Conservation (phyloP, 2,113 vertebrate genomes). For the Dipodomys spectabilis region DNA sequence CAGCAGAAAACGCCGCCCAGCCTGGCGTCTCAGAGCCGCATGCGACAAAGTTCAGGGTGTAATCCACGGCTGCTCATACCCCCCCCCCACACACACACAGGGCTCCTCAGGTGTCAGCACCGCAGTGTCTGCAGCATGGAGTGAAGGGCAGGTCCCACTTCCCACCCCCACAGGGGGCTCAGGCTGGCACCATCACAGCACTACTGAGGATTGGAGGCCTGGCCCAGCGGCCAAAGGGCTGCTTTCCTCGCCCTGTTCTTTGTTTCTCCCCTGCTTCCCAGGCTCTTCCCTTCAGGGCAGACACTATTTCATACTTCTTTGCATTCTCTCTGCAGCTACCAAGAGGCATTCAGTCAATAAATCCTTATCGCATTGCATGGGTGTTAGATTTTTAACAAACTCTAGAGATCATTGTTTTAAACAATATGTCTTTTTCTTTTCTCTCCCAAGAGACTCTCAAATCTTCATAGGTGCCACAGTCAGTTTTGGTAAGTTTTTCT, state of each 20-base stretch:
- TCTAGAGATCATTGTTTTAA: conserved; percentile 53
- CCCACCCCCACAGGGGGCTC: neutral
- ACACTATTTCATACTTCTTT: accelerated
- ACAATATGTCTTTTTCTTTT: conserved; percentile 4
- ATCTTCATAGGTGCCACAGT: neutral
- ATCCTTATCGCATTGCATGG: neutral
- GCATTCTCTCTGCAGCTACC: neutral
- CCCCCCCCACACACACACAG: neutral
- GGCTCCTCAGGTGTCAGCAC: accelerated
- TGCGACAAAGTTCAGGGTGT: neutral
- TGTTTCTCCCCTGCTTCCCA: too few species aligned
- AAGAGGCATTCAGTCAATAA: neutral
- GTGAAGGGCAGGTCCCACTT: too few species aligned
- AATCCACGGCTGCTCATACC: neutral
- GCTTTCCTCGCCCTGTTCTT: too few species aligned
- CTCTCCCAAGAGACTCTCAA: conserved; percentile 26
- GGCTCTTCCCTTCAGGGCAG: too few species aligned
- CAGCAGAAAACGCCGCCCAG: neutral
- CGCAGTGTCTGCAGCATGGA: neutral
- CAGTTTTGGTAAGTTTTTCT: neutral
- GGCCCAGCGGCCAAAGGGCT: accelerated
- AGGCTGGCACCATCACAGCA: accelerated
- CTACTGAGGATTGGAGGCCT: too few species aligned
- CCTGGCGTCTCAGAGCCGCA: accelerated
- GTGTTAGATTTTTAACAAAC: conserved; percentile 36